Evolutionary conservation across 2,888 invertebrate genomes (phyloP).

Genomic region (Platypus cylindrus): DNA sequence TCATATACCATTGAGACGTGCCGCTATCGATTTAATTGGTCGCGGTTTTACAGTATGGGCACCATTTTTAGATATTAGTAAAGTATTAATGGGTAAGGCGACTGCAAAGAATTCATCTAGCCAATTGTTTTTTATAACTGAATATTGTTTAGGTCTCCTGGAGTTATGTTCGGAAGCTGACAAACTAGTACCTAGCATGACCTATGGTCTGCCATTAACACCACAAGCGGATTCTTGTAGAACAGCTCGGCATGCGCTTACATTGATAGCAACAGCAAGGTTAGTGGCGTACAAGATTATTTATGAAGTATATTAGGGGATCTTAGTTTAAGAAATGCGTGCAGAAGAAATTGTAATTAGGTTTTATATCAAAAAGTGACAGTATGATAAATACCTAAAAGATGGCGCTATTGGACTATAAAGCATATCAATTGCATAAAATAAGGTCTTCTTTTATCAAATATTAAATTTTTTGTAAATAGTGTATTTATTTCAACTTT

Average conservation of each 20-base stretch:
- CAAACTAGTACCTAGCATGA: constrained; percentile 83
- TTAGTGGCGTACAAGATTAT: constrained; percentile 26
- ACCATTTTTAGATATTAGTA: constrained; percentile 87
- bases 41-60: constrained; percentile 99
- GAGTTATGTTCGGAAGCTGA: constrained; percentile 88
- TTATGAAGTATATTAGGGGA: too few relatives aligned
- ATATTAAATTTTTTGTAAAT: neutral
- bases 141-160: constrained; percentile 52
- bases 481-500: too few relatives aligned
- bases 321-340: too few relatives aligned
- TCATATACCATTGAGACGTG: constrained; percentile 84
- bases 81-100: constrained; percentile 53
- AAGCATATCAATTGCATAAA: too few relatives aligned
- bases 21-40: constrained; percentile 94
- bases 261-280: constrained; percentile 88
- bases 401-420: too few relatives aligned
- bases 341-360: too few relatives aligned
- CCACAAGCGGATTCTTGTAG: constrained; percentile 95
- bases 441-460: neutral
- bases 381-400: too few relatives aligned
- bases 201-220: constrained; percentile 86
- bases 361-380: too few relatives aligned
- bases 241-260: constrained; percentile 92
- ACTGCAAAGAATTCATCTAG: neutral
- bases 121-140: neutral